Evolutionary conservation across 2,797 vertebrate species (phyloP), one percentile per base, ranked within the genome.

Genomic region (Enoplosus armatus): DNA sequence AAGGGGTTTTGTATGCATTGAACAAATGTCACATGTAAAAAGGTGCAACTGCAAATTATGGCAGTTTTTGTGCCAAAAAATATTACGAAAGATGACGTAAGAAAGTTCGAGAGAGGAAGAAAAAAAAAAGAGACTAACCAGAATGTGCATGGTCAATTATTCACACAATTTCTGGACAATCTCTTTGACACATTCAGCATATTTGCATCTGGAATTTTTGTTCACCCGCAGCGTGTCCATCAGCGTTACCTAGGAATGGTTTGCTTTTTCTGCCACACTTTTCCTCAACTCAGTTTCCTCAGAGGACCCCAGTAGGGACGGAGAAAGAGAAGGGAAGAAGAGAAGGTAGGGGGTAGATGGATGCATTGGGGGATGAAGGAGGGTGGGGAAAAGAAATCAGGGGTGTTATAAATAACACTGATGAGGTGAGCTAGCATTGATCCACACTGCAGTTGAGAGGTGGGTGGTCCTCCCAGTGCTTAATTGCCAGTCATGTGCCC

Each of bases 401-500:
- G 73, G 77, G 80, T 72, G 87, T 91, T 94, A 94, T 93, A 94
- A 95, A 95, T 93, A 93, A 95, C 88, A 86, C 79, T 91, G 92
- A 94, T 93, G 93, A 95, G 93, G 77, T 89, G 89, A 94, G 91
- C 93, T 90, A 76, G 90, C 87, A 95, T 93, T 96, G 77, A 95
- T 96, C 91, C 93, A 90, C 89, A 85, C 80, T 90, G 88, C 85
- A 94, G 91, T 92, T 94, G 93, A 96, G 90, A 93, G 95, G 94
- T 94, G 92, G 94, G 93, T 94, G 93, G 92, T 94, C 92, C 93
- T 95, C 84, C 87, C 83, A 87, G 69, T 91, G 91, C 93, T 95
- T 95, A 96, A 96, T 94, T 95, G 92, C 94, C 93, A 95, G 92
- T 95, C 87, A 95, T 94, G 85, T 91, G 90, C 88, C 90, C 81